Evolutionary conservation across 2,113 vertebrate species (phyloP).

Genomic region (Laticauda laticaudata): DNA sequence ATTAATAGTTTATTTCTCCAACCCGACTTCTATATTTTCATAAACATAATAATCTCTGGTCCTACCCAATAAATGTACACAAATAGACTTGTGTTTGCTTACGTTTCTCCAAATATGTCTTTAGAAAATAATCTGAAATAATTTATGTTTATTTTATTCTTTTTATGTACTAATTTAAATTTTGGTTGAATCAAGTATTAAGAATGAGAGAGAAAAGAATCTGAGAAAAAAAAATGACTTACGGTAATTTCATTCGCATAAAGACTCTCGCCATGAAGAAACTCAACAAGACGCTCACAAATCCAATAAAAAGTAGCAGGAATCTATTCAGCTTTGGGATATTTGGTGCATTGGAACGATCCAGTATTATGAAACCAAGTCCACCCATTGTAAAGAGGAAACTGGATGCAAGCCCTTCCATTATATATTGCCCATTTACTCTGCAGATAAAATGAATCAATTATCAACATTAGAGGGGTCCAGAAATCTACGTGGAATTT

Average conservation of each 20-base stretch:
- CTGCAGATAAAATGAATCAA: conserved; percentile 62
- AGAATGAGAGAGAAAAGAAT: conserved; percentile 2
- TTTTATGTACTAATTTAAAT: neutral
- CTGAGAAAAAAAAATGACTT: conserved; percentile 70
- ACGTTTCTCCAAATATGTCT: neutral
- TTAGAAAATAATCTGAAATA: neutral
- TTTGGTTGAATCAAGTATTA: neutral
- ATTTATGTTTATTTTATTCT: neutral
- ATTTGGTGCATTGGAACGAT: conserved; percentile 96
- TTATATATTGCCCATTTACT: conserved; percentile 98
- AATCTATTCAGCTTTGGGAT: conserved; percentile 98
- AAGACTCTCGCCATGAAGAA: conserved; percentile 99
- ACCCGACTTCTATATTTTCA: neutral
- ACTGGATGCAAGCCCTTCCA: conserved; percentile 97
- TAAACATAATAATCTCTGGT: neutral
- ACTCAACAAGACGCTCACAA: conserved; percentile 94
- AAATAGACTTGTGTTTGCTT: neutral
- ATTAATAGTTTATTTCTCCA: neutral
- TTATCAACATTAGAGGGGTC: neutral
- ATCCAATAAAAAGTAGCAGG: conserved; percentile 95
- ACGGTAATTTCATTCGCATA: conserved; percentile 99
- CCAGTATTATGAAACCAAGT: conserved; percentile 95
- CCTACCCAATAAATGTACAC: neutral
- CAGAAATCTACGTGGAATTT: neutral
- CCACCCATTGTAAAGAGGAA: conserved; percentile 99